These are phyloP conservation scores for Leptopilina myrica DNA, from an alignment of 2,888 invertebrate genomes.

Conservation along the genomic window DNA sequence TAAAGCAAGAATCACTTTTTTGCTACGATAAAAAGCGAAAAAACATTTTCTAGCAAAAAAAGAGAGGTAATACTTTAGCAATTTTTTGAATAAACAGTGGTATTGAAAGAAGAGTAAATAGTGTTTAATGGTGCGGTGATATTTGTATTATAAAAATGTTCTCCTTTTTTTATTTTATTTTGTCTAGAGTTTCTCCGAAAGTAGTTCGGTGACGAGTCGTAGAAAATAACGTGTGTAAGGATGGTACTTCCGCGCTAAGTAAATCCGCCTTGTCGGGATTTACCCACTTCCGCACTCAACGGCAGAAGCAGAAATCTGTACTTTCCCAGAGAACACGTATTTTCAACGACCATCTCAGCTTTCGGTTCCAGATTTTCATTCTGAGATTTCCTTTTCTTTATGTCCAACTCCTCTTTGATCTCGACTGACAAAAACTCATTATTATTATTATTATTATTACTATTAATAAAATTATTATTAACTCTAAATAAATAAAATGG, in stretches of 20 bases:
- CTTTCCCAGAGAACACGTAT: slow-evolving; percentile 32
- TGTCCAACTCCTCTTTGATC: not conserved
- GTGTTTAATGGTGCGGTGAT: not conserved
- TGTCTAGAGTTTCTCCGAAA: slow-evolving; percentile 18
- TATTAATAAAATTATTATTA: no score
- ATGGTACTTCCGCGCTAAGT: slow-evolving; percentile 19
- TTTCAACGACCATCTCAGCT: slow-evolving; percentile 30
- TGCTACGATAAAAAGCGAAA: no score
- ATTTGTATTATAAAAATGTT: not conserved
- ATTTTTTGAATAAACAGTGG: no score
- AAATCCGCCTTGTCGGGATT: slow-evolving; percentile 39
- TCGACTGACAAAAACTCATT: not conserved
- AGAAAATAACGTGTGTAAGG: slow-evolving; percentile 30
- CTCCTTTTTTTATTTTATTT: not conserved
- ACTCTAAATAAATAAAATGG: no score
- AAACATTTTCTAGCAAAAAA: no score
- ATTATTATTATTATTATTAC: not conserved
- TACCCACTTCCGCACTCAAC: slow-evolving; percentile 35
- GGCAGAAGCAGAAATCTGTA: slow-evolving; percentile 9
- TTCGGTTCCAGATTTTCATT: not conserved
- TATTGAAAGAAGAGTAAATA: not conserved
- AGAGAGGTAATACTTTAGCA: no score
- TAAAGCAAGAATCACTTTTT: no score
- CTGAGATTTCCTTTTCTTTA: slow-evolving; percentile 26
- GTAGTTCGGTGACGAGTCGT: slow-evolving; percentile 19